A percentile compares a stretch with the other conserved stretches of the same genome.
Evolutionary conservation across 2,888 invertebrate genomes (phyloP).

Genomic region (Drosophila anomalipes): DNA sequence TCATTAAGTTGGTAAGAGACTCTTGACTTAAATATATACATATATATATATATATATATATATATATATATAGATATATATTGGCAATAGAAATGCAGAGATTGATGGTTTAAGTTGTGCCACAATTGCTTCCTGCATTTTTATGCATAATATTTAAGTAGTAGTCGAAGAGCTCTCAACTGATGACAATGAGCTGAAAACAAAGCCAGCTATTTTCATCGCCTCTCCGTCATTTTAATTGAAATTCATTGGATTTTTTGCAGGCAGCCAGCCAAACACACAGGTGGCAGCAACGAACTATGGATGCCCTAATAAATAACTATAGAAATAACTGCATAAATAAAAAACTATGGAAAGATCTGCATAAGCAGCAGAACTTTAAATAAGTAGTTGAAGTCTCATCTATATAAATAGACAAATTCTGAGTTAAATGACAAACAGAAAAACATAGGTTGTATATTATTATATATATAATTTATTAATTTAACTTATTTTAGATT

Average conservation of each 20-base stretch:
- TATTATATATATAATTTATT: neutral
- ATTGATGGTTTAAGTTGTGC: neutral
- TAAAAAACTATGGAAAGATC: neutral
- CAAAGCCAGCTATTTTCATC: conserved; percentile 39
- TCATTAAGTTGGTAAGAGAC: conserved; percentile 45
- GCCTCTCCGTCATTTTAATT: conserved; percentile 58
- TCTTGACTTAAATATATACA: neutral
- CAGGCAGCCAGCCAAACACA: conserved; percentile 28
- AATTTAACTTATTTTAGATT: neutral
- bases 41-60: neutral
- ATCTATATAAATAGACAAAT: too few relatives aligned
- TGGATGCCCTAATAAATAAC: conserved; percentile 20
- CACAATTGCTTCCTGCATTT: neutral
- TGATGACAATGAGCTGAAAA: conserved; percentile 42
- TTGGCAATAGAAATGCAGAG: neutral
- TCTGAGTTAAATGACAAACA: neutral
- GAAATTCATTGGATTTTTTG: conserved; percentile 61
- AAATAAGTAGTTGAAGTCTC: too few relatives aligned
- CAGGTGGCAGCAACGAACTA: conserved; percentile 26
- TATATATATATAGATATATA: neutral
- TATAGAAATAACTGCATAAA: neutral
- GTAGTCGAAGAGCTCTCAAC: conserved; percentile 1
- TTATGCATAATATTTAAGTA: conserved; percentile 7
- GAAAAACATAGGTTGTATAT: neutral
- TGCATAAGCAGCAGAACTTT: neutral